phyloP scores from a whole-genome alignment of 2,113 vertebrate species.

The Rhadina sibilatrix region DNA sequence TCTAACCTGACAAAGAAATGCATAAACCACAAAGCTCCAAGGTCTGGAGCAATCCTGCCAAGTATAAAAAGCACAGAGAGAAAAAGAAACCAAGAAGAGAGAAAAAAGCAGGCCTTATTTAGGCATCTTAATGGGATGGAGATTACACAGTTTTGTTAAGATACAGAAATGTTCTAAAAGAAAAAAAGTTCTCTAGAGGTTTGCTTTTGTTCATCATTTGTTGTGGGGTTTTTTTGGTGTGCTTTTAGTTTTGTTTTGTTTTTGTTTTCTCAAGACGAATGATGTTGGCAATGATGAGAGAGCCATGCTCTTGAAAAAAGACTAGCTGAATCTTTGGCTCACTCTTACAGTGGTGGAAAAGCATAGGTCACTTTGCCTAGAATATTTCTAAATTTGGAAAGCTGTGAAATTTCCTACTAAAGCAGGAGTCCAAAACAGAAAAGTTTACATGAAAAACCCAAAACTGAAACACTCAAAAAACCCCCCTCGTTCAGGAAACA shows the following conservation, averaged over 20 bases:
- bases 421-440: accelerated
- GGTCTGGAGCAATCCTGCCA: not conserved
- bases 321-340: not conserved
- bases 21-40: not conserved
- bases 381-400: not conserved
- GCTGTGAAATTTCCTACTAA: not conserved
- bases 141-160: not conserved
- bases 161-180: not conserved
- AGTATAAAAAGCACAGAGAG: not conserved
- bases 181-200: not conserved
- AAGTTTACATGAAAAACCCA: not conserved
- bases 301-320: not conserved
- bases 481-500: not conserved
- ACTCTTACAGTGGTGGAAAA: not conserved
- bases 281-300: not conserved
- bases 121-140: not conserved
- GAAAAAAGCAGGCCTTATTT: not conserved
- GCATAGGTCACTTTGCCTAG: not conserved
- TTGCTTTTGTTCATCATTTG: not conserved
- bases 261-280: not conserved
- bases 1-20: not conserved
- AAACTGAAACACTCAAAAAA: not conserved
- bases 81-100: not conserved
- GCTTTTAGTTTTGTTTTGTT: too few relatives aligned
- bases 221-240: not conserved